Base-by-base conservation (phyloP, 2,113 vertebrate species). In the Brachionichthys hirsutus region DNA sequence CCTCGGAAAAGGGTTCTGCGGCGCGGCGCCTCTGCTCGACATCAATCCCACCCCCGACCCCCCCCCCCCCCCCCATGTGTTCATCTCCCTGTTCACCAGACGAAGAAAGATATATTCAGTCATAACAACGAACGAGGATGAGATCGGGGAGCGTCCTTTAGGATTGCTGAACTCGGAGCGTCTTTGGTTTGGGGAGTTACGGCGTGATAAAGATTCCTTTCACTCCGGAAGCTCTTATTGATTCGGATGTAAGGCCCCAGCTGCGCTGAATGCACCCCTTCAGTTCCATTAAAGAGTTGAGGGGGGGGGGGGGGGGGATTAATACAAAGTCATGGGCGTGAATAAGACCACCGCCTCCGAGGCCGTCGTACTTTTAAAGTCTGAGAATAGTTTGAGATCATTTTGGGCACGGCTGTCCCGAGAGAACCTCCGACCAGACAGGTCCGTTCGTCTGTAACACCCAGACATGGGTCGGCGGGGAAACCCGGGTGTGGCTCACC, bases 71-170 rank as follows among this genome's bases (percentile, higher is more conserved):
- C n/a, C n/a, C n/a, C n/a, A n/a, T n/a, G n/a, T n/a, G 76, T 75
- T 80, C 73, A 64, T 82, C 77, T 77, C 71, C 77, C 69, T 81
- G 77, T 78, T 82, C 73, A 73, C 62, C 62, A 75, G 73, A 82
- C 74, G 80, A 67, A 79, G 70, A 83, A 74, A 81, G 54, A 84
- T 59, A 84, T 76, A 76, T 79, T 88, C 72, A 76, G 73, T n/a
- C 55, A 66, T 77, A 75, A 73, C 82, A 82, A 88, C 82, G 78
- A 82, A 83, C 41, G 13, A 64, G 20, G 59, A 42, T 42, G 1
- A 34, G 60, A 69, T 65, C 56, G 67, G 57, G 78, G 71, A 36
- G 59, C 24, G 47, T 54, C 68, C 69, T 71, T 75, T 54, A 66
- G 68, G 65, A 83, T 82, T 73, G 63, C n/a, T 83, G 74, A 67